Percentiles rank a stretch among this genome's conserved stretches.
These are phyloP conservation scores for Chiloscyllium punctatum DNA, from an alignment of 2,797 vertebrate species.

Conservation along the genomic window DNA sequence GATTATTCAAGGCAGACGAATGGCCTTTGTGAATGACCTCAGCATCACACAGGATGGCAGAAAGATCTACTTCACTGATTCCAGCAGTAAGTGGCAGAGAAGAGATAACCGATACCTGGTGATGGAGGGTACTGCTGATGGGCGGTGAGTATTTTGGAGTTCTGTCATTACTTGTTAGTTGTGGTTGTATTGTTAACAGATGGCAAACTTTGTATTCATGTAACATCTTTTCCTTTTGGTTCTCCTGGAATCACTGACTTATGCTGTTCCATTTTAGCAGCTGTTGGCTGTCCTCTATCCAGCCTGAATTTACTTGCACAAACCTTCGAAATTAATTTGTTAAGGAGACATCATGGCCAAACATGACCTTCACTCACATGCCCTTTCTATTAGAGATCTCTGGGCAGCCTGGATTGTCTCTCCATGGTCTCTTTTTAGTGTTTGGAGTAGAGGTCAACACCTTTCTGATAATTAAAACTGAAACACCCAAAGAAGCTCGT, in stretches of 20 bases:
- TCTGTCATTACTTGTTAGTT: neutral
- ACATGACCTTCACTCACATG: neutral
- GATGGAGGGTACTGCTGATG: slow-evolving; percentile 89
- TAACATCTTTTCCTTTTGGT: neutral
- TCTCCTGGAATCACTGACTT: neutral
- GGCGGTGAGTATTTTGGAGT: slow-evolving; percentile 62
- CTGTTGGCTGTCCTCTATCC: neutral
- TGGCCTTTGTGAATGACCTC: slow-evolving; percentile 87
- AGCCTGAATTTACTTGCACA: neutral
- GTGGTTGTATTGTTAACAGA: neutral
- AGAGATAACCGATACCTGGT: slow-evolving; percentile 73
- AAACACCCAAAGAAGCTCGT: too few relatives aligned
- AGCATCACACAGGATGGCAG: slow-evolving; percentile 78
- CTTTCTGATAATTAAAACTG: too few relatives aligned
- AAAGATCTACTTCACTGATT: slow-evolving; percentile 90
- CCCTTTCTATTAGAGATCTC: neutral
- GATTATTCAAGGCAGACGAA: slow-evolving; percentile 68
- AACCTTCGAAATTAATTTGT: neutral
- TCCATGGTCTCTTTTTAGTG: neutral
- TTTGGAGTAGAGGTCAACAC: too few relatives aligned
- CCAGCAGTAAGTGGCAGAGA: slow-evolving; percentile 93
- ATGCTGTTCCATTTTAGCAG: neutral
- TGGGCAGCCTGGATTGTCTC: neutral
- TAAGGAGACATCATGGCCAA: neutral
- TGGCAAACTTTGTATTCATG: neutral